phyloP scores from a whole-genome alignment of 2,797 vertebrate genomes.

The Acanthis flammea region DNA sequence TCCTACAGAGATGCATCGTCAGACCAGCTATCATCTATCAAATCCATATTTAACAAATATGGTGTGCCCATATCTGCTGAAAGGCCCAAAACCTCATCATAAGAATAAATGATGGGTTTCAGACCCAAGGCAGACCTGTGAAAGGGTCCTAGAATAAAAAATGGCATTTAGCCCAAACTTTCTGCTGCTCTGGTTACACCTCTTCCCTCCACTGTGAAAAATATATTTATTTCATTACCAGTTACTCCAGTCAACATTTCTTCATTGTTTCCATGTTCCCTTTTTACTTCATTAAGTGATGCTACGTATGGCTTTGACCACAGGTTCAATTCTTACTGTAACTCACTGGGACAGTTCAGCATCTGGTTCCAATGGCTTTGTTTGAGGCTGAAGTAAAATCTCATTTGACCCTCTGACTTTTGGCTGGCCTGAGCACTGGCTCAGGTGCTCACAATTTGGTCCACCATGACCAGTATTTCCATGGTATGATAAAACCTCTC shows the following conservation, averaged over 20 bases:
- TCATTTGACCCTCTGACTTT: not conserved
- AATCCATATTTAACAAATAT: not conserved
- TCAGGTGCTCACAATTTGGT: not conserved
- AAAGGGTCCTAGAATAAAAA: not conserved
- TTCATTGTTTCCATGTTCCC: not conserved
- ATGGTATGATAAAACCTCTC: not conserved
- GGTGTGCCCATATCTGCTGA: not conserved
- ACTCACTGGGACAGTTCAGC: not conserved
- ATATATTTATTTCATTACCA: not conserved
- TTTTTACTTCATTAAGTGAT: not conserved
- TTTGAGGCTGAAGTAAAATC: not conserved
- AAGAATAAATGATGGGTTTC: not conserved
- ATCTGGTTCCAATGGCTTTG: not conserved
- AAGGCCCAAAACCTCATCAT: rapidly evolving
- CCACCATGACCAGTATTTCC: not conserved
- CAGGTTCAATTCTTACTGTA: not conserved
- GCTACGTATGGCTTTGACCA: not conserved
- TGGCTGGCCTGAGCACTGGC: not conserved
- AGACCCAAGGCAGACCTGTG: not conserved
- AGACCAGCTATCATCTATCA: not conserved
- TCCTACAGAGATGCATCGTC: not conserved
- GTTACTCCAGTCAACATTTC: not conserved
- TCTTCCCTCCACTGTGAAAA: not conserved
- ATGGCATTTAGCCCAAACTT: not conserved
- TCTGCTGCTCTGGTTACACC: not conserved